These are phyloP conservation scores for Tragelaphus scriptus DNA, from an alignment of 2,113 vertebrate species.

Conservation along the genomic window DNA sequence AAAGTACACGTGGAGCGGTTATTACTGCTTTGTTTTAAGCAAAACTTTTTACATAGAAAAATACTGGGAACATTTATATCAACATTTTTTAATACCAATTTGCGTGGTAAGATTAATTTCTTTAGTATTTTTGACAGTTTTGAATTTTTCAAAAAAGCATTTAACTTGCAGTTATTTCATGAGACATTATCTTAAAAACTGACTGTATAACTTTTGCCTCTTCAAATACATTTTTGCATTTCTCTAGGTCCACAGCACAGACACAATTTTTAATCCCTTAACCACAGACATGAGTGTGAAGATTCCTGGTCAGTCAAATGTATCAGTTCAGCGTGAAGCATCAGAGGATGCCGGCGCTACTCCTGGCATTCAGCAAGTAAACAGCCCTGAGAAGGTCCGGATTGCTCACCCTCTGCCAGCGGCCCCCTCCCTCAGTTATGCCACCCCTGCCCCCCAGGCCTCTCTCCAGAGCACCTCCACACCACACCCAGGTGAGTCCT, in stretches of 20 bases:
- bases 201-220: constrained; percentile 6
- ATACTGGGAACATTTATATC: background rate
- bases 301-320: constrained; percentile 49
- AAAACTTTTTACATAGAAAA: background rate
- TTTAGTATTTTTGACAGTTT: constrained; percentile 33
- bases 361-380: background rate
- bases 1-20: background rate
- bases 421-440: constrained; percentile 51
- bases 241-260: constrained; percentile 64
- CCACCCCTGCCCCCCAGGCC: background rate
- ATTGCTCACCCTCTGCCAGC: constrained; percentile 40
- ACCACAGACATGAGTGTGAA: constrained; percentile 67
- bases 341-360: constrained; percentile 44
- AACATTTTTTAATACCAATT: constrained; percentile 27
- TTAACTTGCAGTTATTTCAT: constrained; percentile 17
- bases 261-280: constrained; percentile 55
- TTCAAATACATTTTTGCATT: constrained; percentile 40
- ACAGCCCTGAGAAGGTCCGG: constrained; percentile 26
- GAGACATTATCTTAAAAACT: background rate
- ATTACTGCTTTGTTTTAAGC: constrained; percentile 34
- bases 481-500: constrained; percentile 76
- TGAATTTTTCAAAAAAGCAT: constrained; percentile 17
- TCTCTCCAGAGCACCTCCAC: constrained; percentile 67
- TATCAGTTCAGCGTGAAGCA: constrained; percentile 33
- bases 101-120: constrained; percentile 12